Evolutionary conservation across 2,888 invertebrate species (phyloP), one percentile per base, ranked within the genome.

Genomic region (Xylocampa areola): DNA sequence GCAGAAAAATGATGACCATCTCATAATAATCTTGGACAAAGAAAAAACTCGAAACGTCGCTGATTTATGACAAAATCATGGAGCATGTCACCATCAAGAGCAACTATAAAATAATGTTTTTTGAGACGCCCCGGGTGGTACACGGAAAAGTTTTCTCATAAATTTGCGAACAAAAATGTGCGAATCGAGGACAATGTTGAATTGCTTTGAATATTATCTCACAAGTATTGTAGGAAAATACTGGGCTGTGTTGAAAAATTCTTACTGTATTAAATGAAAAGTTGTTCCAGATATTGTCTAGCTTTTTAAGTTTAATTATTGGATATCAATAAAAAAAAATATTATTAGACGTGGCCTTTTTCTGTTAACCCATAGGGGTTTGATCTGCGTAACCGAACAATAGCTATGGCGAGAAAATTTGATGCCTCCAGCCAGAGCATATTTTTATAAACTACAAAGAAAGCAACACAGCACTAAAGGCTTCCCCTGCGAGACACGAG

Each of bases 31-130:
- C 17, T 37, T 5, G 35, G 33, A 11, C 37, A 47, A 29, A 13
- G 11, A 36, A 43, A 43, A 19, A 49, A 59, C 45, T 60, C 40
- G 11, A 47, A 54, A 33, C 25, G 1, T 23, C 14, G 14, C 16
- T 68, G 47, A 53, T 68, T 68, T 62, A 62, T 39, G 48, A 36
- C 13, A 25, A 16, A 48, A 54, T 27, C 43, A 53, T 54, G 45
- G 19, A 45, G 13, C 32, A 8, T 60, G 61, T 54, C 53, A 62
- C 32, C 14, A 44, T n/a, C n/a, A n/a, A n/a, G n/a, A n/a, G 35
- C 33, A 50, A 63, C 47, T 68, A 53, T 32, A 17, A 23, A 23
- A 35, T 17, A 64, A 53, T 61, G 29, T 48, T 62, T 48, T 35
- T 54, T 27, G 11, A 11, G 21, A 36, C 54, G 23, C 48, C 35